Conservation (phyloP, 2,888 invertebrate genomes). For the Temnothorax ravouxi region DNA sequence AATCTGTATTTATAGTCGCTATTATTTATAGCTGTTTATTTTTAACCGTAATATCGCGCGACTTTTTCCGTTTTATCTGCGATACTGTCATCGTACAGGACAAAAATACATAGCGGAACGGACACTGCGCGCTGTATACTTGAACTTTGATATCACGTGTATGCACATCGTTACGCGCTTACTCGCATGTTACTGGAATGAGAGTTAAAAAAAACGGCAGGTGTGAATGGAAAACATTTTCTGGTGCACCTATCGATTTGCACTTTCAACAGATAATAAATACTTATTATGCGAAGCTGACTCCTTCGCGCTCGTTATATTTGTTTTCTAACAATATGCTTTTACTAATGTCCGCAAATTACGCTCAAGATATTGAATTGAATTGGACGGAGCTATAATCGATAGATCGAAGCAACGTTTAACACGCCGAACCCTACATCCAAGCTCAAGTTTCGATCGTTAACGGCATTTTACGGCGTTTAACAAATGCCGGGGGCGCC, state of each 20-base stretch:
- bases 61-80: slow-evolving; percentile 23
- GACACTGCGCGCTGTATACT: neutral
- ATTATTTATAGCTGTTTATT: slow-evolving; percentile 53
- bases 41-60: slow-evolving; percentile 32
- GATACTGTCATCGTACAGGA: neutral
- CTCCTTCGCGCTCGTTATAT: neutral
- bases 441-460: slow-evolving; percentile 31
- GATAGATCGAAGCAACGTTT: slow-evolving; percentile 16
- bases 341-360: neutral
- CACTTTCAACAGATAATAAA: neutral
- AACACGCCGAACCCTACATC: neutral
- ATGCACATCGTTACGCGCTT: slow-evolving; percentile 7
- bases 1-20: slow-evolving; percentile 28
- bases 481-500: slow-evolving; percentile 41
- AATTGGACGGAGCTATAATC: neutral
- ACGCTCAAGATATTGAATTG: slow-evolving; percentile 5
- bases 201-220: neutral
- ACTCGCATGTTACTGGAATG: neutral
- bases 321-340: neutral
- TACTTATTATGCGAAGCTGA: neutral
- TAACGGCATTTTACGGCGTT: slow-evolving; percentile 51
- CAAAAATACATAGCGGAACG: slow-evolving; percentile 26
- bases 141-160: slow-evolving; percentile 15
- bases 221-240: slow-evolving; percentile 16
- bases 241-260: neutral